Evolutionary conservation across 2,797 vertebrate species (phyloP).

Genomic region (Microctenopoma stevenorrisi): DNA sequence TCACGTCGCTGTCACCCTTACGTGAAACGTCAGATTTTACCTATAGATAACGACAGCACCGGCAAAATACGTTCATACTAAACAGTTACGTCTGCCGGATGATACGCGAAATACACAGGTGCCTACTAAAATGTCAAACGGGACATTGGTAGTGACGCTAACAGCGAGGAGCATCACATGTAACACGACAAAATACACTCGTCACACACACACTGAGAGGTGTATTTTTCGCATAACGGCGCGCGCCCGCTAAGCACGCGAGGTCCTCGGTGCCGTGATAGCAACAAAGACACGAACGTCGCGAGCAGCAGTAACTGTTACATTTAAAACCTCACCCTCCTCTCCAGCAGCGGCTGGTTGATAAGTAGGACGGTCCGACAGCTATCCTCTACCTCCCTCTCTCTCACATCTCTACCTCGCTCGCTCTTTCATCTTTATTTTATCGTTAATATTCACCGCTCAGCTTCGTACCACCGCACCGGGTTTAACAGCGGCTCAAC

Average conservation of each 20-base stretch:
- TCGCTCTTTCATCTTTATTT: slow-evolving; percentile 31
- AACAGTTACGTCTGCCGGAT: not conserved
- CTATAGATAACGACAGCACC: slow-evolving; percentile 16
- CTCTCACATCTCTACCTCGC: slow-evolving; percentile 27
- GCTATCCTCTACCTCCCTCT: slow-evolving; percentile 34
- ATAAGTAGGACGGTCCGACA: slow-evolving; percentile 52
- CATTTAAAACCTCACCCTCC: slow-evolving; percentile 71
- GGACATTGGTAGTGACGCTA: slow-evolving; percentile 1
- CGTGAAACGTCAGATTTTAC: slow-evolving; percentile 61
- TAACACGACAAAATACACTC: not conserved
- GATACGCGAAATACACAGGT: slow-evolving; percentile 1
- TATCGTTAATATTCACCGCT: slow-evolving; percentile 20
- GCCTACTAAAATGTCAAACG: not conserved
- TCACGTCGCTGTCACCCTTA: slow-evolving; percentile 52
- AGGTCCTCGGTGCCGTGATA: slow-evolving; percentile 34
- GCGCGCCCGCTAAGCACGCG: slow-evolving; percentile 41
- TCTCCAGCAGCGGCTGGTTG: slow-evolving; percentile 41
- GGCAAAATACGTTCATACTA: not conserved
- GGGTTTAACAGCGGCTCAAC: slow-evolving; percentile 18
- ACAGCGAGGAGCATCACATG: not conserved
- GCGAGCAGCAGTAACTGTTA: slow-evolving; percentile 16
- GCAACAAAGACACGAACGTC: slow-evolving; percentile 59
- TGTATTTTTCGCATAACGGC: slow-evolving; percentile 29
- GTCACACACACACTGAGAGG: slow-evolving; percentile 14
- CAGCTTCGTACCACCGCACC: slow-evolving; percentile 21